phyloP scores from a whole-genome alignment of 2,797 vertebrate species.

The Smutsia gigantea region DNA sequence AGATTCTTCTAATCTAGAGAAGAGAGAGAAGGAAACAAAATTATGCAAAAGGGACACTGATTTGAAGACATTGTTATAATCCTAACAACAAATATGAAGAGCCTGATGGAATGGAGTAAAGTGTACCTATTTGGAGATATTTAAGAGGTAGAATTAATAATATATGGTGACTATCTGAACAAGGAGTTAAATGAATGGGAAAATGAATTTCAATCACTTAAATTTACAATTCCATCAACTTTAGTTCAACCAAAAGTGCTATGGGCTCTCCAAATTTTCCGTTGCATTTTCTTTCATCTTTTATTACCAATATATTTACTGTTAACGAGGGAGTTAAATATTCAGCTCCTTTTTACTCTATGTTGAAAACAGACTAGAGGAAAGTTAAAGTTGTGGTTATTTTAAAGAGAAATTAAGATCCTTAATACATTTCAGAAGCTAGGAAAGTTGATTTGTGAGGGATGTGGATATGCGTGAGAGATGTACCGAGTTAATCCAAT shows the following conservation, averaged over 20 bases:
- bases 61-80: background rate
- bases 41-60: background rate
- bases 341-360: background rate
- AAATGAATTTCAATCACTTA: background rate
- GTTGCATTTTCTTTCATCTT: background rate
- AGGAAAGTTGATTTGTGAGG: constrained; percentile 28
- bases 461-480: constrained; percentile 72
- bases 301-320: background rate
- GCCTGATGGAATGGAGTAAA: background rate
- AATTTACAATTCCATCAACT: background rate
- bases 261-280: background rate
- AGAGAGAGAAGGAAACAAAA: background rate
- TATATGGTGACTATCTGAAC: background rate
- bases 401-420: constrained; percentile 15
- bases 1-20: background rate
- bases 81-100: background rate
- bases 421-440: constrained; percentile 35
- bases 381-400: background rate
- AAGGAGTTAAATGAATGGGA: background rate
- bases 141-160: background rate
- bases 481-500: constrained; percentile 56
- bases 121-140: background rate
- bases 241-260: background rate
- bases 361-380: constrained; percentile 4
- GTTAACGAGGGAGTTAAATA: background rate